phyloP scores from a whole-genome alignment of 2,797 vertebrate species.

The Tauraco hartlaubi region DNA sequence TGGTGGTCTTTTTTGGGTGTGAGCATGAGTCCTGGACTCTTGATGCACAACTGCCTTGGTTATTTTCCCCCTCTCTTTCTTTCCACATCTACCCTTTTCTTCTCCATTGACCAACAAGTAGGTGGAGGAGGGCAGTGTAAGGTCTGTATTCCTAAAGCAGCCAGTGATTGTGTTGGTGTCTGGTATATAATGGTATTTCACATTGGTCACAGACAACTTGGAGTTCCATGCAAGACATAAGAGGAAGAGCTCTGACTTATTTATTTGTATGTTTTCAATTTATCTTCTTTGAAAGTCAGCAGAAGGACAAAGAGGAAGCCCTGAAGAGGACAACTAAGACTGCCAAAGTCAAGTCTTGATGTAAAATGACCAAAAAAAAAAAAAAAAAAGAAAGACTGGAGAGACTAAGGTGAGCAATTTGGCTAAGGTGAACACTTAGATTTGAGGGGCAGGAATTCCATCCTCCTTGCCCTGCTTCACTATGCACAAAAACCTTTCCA shows the following conservation, averaged over 20 bases:
- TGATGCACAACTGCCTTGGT: accelerated
- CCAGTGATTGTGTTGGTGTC: neutral
- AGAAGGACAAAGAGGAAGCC: neutral
- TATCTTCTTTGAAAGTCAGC: neutral
- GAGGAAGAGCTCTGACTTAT: neutral
- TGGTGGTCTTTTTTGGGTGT: neutral
- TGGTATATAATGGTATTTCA: neutral
- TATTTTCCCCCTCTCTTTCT: neutral
- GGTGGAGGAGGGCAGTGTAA: neutral
- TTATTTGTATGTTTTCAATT: neutral
- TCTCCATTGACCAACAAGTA: neutral
- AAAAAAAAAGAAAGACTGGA: neutral
- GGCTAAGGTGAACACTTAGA: neutral
- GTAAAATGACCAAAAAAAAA: neutral
- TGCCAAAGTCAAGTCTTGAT: neutral
- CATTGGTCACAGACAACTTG: neutral
- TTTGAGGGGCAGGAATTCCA: neutral
- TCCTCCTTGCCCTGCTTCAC: neutral
- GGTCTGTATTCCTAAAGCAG: neutral
- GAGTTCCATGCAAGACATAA: neutral
- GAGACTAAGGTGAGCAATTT: neutral
- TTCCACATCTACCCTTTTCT: neutral
- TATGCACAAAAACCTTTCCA: neutral
- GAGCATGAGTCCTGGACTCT: neutral
- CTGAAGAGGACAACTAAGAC: neutral